These are phyloP conservation scores for Nylanderia fulva DNA, from an alignment of 1,140 invertebrate species.

Conservation along the genomic window DNA sequence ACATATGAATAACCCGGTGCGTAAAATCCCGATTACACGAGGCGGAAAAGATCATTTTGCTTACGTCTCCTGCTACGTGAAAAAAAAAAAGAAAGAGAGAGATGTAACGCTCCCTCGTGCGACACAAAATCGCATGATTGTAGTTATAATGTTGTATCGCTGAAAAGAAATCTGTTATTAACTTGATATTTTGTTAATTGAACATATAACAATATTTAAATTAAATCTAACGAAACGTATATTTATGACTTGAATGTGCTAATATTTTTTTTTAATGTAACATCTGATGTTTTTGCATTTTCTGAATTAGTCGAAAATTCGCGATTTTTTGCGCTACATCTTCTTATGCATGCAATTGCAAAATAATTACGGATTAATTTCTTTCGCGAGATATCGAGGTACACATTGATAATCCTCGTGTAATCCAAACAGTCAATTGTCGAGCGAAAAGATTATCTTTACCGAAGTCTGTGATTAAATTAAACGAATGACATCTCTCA, in stretches of 20 bases:
- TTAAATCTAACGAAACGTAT: no score
- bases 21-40: slow-evolving; percentile 74
- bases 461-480: slow-evolving; percentile 17
- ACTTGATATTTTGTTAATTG: no score
- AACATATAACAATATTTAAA: no score
- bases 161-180: no score
- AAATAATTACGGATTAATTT: neutral
- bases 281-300: neutral
- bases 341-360: neutral
- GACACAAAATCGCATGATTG: slow-evolving; percentile 25
- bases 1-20: slow-evolving; percentile 75
- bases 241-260: no score
- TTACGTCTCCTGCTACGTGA: slow-evolving; percentile 9
- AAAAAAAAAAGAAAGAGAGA: neutral
- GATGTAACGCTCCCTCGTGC: neutral
- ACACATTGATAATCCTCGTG: neutral
- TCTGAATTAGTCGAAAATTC: neutral
- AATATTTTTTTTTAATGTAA: no score
- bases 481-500: slow-evolving; percentile 7
- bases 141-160: no score
- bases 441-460: neutral
- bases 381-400: neutral
- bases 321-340: neutral
- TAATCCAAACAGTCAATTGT: neutral
- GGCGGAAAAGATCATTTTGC: slow-evolving; percentile 33